phyloP scores from a whole-genome alignment of 1,140 invertebrate species.

The Aphelenchoides fujianensis region DNA sequence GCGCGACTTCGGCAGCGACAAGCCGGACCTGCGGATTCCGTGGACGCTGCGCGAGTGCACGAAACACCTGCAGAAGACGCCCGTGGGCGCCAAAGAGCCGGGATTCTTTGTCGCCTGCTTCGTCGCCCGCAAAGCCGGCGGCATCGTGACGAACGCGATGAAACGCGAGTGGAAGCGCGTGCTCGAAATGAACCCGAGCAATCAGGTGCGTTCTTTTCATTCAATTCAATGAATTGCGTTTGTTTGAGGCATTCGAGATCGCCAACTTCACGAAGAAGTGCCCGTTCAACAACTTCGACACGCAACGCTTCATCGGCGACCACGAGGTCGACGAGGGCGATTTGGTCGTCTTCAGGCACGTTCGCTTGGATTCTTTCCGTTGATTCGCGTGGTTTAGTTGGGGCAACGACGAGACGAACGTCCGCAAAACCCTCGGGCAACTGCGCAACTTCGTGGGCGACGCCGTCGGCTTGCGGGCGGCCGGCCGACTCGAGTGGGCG shows the following conservation, averaged over 20 bases:
- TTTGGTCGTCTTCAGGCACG: constrained; percentile 46
- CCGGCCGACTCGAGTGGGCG: constrained; percentile 61
- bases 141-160: constrained; percentile 23
- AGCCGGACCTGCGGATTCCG: constrained; percentile 83
- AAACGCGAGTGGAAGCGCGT: constrained; percentile 48
- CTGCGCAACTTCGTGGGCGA: constrained; percentile 48
- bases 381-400: constrained; percentile 36
- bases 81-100: not conserved
- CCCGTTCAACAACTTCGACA: constrained; percentile 32
- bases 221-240: not conserved
- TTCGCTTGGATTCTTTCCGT: too few species aligned
- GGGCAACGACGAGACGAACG: constrained; percentile 24
- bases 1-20: constrained; percentile 81
- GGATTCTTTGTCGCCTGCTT: constrained; percentile 19
- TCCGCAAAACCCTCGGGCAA: constrained; percentile 27
- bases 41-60: constrained; percentile 51
- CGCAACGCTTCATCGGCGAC: constrained; percentile 21
- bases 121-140: constrained; percentile 24
- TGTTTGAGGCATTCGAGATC: constrained; percentile 1
- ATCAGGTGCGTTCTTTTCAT: constrained; percentile 26
- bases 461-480: constrained; percentile 28
- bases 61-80: not conserved
- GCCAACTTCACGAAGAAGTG: not conserved
- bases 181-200: constrained; percentile 33
- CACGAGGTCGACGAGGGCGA: constrained; percentile 28